A percentile compares a stretch with the other conserved stretches of the same genome.
Evolutionary conservation across 2,113 vertebrate genomes (phyloP).

Genomic region (Gallinago media): DNA sequence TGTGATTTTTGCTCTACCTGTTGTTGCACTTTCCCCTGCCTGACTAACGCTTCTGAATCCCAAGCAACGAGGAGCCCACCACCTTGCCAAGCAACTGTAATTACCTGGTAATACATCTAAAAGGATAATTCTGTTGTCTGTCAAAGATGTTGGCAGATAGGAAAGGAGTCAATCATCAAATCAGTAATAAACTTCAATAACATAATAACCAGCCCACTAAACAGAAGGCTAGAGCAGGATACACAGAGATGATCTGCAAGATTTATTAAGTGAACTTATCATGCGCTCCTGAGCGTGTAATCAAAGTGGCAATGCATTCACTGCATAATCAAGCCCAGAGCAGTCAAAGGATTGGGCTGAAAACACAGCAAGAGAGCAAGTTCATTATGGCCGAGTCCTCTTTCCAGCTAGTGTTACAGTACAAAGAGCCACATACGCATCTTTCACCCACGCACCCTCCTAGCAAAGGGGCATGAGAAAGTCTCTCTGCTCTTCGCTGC

Average conservation of each 20-base stretch:
- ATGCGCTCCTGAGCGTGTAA: not conserved
- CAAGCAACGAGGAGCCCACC: not conserved
- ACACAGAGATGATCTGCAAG: not conserved
- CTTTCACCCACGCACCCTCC: not conserved
- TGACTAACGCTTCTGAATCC: not conserved
- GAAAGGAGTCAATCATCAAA: not conserved
- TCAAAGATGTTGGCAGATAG: not conserved
- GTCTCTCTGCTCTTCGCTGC: not conserved
- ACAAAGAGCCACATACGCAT: not conserved
- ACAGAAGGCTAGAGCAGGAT: not conserved
- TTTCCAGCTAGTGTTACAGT: not conserved
- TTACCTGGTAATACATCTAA: not conserved
- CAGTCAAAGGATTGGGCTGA: not conserved
- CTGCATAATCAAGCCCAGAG: not conserved
- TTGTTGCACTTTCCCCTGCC: not conserved
- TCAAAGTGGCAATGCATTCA: not conserved
- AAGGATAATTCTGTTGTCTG: not conserved
- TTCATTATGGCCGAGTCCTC: accelerated
- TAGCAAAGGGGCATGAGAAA: not conserved
- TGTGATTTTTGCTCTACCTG: not conserved
- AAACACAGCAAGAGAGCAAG: not conserved
- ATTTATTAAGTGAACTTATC: not conserved
- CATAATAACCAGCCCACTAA: not conserved
- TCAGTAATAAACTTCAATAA: not conserved
- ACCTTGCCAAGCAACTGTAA: not conserved